Percentiles rank a stretch among this genome's conserved stretches.
Conservation (phyloP, 2,113 vertebrate genomes). For the Petromus typicus region DNA sequence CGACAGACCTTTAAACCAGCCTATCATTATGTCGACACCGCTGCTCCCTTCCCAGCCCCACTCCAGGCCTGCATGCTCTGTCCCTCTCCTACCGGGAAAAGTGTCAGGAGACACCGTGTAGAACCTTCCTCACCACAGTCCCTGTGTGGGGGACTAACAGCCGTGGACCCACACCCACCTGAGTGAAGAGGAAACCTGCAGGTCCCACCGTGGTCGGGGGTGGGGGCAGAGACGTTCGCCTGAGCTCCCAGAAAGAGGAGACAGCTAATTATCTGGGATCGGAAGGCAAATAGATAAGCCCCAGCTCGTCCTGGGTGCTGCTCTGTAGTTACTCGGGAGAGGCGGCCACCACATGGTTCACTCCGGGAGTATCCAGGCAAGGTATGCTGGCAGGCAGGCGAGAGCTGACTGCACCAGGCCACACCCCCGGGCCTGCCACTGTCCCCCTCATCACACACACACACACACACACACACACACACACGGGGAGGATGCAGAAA, state of each 20-base stretch:
- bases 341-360: accelerated
- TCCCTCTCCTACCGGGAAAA: not conserved
- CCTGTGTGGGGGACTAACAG: not conserved
- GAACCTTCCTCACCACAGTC: not conserved
- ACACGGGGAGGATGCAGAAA: not conserved
- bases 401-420: too few species aligned
- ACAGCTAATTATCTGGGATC: accelerated
- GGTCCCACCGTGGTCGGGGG: too few species aligned
- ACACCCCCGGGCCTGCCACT: not conserved
- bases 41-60: not conserved
- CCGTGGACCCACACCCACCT: too few species aligned
- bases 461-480: not conserved
- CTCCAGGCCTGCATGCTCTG: not conserved
- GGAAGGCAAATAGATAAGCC: too few species aligned
- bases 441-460: too few species aligned
- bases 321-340: too few species aligned
- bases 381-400: accelerated
- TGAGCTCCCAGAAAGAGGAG: not conserved
- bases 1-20: not conserved
- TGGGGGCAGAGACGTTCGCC: not conserved
- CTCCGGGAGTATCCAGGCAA: not conserved
- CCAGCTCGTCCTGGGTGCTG: not conserved
- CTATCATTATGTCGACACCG: accelerated
- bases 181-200: accelerated
- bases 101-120: not conserved